A percentile compares a stretch with the other conserved stretches of the same genome.
phyloP scores from a whole-genome alignment of 2,888 invertebrate species.

The Megaustenia siamemsis region DNA sequence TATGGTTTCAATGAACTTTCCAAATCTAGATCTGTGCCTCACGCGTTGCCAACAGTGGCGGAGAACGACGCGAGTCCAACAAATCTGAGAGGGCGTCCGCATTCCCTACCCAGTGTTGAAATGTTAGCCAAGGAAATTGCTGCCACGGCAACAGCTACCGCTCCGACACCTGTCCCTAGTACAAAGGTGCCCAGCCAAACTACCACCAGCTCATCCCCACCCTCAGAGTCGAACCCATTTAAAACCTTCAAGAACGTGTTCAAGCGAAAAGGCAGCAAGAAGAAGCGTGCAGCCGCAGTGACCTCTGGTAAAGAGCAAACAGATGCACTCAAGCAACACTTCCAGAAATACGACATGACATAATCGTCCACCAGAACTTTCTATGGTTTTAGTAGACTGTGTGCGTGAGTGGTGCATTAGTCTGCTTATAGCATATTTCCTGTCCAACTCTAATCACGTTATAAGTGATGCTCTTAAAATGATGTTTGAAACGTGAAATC shows the following conservation, averaged over 20 bases:
- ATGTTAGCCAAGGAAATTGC: slow-evolving; percentile 55
- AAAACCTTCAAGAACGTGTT: slow-evolving; percentile 73
- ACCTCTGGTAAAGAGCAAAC: slow-evolving; percentile 63
- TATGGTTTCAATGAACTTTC: slow-evolving; percentile 53
- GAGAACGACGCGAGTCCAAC: slow-evolving; percentile 56
- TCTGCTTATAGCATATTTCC: not conserved
- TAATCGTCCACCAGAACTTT: slow-evolving; percentile 36
- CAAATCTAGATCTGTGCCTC: slow-evolving; percentile 58
- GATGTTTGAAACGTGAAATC: not conserved
- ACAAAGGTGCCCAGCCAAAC: slow-evolving; percentile 30
- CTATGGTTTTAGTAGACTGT: not conserved
- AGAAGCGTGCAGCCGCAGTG: slow-evolving; percentile 70
- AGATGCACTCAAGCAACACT: slow-evolving; percentile 71
- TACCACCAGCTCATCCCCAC: slow-evolving; percentile 36
- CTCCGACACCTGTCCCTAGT: slow-evolving; percentile 35
- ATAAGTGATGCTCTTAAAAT: not conserved
- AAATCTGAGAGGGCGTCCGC: slow-evolving; percentile 65
- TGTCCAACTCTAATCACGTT: too few relatives aligned
- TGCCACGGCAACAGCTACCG: slow-evolving; percentile 23
- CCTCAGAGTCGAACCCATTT: slow-evolving; percentile 67
- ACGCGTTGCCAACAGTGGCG: slow-evolving; percentile 58
- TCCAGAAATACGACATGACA: slow-evolving; percentile 72
- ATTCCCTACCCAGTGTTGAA: slow-evolving; percentile 70
- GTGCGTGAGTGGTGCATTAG: not conserved
- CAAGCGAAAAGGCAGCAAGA: slow-evolving; percentile 73